Evolutionary conservation across 2,888 invertebrate species (phyloP), one percentile per base, ranked within the genome.

Genomic region (Atrina japonica): DNA sequence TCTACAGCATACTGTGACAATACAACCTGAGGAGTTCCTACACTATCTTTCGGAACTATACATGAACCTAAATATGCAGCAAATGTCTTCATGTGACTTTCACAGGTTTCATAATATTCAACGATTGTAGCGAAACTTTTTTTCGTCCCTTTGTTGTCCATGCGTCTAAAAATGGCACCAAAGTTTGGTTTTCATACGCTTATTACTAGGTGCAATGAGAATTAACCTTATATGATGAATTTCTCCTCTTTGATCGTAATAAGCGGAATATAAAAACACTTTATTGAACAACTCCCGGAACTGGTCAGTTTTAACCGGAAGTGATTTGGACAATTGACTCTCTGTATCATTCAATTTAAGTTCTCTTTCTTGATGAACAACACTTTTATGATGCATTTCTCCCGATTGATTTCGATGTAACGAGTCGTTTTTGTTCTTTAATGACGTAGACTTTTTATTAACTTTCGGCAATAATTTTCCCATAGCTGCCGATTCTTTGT

Each of bases 61-160:
- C 85, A 86, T 0, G 85, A 86, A 30, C 76, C 75, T 21, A 84
- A 71, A 59, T 75, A 84, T 5, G 81, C 84, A 21, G 84, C 78
- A 65, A 61, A 81, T 7, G 41, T 27, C 55, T 78, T 80, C 58
- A 70, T 68, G 52, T 86, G 85, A 61, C 83, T 83, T 70, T 86
- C 86, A 69, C 84, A 84, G 49, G 83, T 80, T 50, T 83, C 77
- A 60, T 86, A 86, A 21, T 66, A 64, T 40, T 52, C 61, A 0
- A 75, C 52, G 14, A 53, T 53, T 2, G 66, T 63, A 3, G 21
- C 21, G 14, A 23, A 53, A 25, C 23, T n/a, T n/a, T n/a, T n/a
- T n/a, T n/a, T n/a, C n/a, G n/a, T n/a, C n/a, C n/a, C n/a, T n/a
- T n/a, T n/a, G n/a, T n/a, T n/a, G n/a, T n/a, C n/a, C n/a, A n/a